Evolutionary conservation across 2,888 invertebrate species (phyloP), one percentile per base, ranked within the genome.

Genomic region (Temnothorax unifasciatus): DNA sequence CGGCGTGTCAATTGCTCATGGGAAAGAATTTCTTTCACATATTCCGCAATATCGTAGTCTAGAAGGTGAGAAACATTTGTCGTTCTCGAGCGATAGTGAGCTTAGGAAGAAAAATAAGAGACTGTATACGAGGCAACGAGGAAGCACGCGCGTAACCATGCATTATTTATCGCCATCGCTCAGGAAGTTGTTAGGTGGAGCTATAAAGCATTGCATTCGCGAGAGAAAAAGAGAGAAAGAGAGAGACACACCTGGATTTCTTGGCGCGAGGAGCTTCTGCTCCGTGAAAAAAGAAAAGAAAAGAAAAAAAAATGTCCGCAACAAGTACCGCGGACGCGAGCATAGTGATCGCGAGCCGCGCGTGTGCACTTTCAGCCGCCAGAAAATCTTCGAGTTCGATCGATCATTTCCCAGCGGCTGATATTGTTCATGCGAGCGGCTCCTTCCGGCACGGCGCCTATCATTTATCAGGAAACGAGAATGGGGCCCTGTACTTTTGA

Each of bases 171-270:
- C 69, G 84, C 77, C 74, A 66, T 84, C 54, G 75, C 83, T 73
- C 75, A 81, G 89, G 87, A 89, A 89, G 89, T 89, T 82, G 83
- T 86, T 84, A 82, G 83, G 21, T 44, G 71, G 69, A 79, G 73
- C 85, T 86, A 87, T 52, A 87, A 85, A 79, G 63, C 88, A 68
- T 69, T 79, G 59, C 88, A 71, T 69, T 79, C 63, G 18, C 57
- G 38, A 25, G 59, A 29, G 73, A 41, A 41, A 44, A 18, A 25
- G 61, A 41, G 29, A 29, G 3, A 29, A 3, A 29, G 29, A 29
- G 29, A 29, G 29, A 71, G 44, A 66, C 34, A 47, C 8, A 47
- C 8, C 13, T 47, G 66, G 47, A 81, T 79, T 84, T 73, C 68
- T 73, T 77, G 52, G 13, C 59, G 73, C 34, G 34, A 34, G 41